A percentile compares a stretch with the other conserved stretches of the same genome.
Evolutionary conservation across 2,888 invertebrate genomes (phyloP).

Genomic region (Ornithoptera alexandrae): DNA sequence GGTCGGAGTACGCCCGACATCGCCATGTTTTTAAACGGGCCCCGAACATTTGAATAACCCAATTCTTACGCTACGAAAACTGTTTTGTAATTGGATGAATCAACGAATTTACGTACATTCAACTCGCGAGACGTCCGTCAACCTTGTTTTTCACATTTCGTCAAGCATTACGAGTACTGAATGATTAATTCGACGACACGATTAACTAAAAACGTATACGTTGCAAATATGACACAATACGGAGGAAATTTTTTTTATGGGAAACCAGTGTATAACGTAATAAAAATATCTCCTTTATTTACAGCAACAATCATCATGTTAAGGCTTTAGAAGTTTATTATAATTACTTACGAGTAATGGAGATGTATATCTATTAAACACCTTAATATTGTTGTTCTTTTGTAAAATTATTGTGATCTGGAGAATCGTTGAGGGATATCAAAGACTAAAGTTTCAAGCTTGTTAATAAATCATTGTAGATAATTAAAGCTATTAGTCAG

Average conservation of each 20-base stretch:
- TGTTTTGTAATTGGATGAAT: conserved; percentile 27
- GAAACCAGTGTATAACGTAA: no score
- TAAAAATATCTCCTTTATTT: no score
- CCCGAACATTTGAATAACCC: conserved; percentile 28
- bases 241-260: no score
- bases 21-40: conserved; percentile 27
- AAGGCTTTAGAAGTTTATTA: no score
- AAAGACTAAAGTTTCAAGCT: neutral
- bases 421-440: neutral
- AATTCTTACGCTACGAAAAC: conserved; percentile 27
- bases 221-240: neutral
- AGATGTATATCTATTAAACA: no score
- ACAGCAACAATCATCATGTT: no score
- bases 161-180: neutral
- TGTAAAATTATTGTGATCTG: no score
- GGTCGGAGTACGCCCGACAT: conserved; percentile 10
- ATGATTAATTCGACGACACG: neutral
- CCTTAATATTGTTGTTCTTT: no score
- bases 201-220: neutral
- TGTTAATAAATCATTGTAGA: conserved; percentile 5
- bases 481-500: conserved; percentile 9
- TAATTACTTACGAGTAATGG: no score
- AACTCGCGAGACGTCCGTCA: conserved; percentile 2
- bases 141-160: neutral
- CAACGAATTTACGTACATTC: conserved; percentile 21